Evolutionary conservation across 2,797 vertebrate genomes (phyloP), one percentile per base, ranked within the genome.

Genomic region (Stomatorhinus walkeri): DNA sequence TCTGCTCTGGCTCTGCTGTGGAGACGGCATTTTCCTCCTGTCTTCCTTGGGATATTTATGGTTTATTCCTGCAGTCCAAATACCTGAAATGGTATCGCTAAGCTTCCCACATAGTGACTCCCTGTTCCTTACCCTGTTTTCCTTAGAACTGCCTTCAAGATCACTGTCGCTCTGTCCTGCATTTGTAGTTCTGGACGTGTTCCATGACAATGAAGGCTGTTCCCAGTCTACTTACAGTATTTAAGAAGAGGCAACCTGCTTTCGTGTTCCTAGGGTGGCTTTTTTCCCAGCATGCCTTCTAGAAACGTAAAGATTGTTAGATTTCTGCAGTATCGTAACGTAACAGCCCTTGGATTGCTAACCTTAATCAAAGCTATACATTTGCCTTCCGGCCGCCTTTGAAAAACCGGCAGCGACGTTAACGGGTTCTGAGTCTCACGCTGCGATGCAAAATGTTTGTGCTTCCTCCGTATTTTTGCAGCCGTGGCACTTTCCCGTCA

Each of bases 31-130:
- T 16, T 43, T 79, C 36, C 36, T 43, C 24, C 36, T 43, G 36
- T 43, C 36, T 79, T 43, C 72, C 16, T 79, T 79, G 72, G 36
- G 72, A 40, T 79, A 19, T 16, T 79, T 79, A 56, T 79, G 16
- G 36, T 79, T 79, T 79, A 79, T 79, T 79, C 36, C 72, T 79
- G 72, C 16, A 79, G 68, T 76, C 68, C 68, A 79, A 43, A 79
- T 43, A 2, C 36, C 32, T 79, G 36, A 16, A 79, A 79, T n/a
- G 72, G 32, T 43, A 79, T 79, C 10, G 14, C 72, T 79, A 79
- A 19, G 36, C 32, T 79, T 40, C 36, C 32, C 72, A 79, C 8
- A 43, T 7, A 76, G 12, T 36, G 32, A 40, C 28, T 28, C 12
- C 64, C 64, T 36, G 2, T 76, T 40, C 72, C 16, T 79, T 43